Percentiles rank a stretch among this genome's conserved stretches.
phyloP scores from a whole-genome alignment of 2,888 invertebrate genomes.

The Zaprionus lineosus region DNA sequence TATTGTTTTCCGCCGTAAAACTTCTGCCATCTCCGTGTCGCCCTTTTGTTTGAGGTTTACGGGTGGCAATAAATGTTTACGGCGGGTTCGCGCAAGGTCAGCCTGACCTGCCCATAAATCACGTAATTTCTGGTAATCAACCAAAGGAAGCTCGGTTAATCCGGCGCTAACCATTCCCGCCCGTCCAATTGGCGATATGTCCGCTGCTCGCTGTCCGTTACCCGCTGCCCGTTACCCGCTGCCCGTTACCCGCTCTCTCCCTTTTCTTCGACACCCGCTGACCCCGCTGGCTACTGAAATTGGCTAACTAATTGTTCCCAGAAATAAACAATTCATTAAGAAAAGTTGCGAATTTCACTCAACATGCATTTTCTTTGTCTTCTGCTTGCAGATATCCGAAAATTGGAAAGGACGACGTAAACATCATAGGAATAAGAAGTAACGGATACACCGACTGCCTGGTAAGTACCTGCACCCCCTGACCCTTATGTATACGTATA shows the following conservation, averaged over 20 bases:
- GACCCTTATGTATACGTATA: too few species aligned
- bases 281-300: too few species aligned
- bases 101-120: constrained; percentile 11
- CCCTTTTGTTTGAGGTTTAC: constrained; percentile 27
- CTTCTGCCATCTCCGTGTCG: constrained; percentile 19
- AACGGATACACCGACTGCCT: constrained; percentile 46
- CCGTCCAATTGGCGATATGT: constrained; percentile 14
- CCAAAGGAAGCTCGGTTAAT: constrained; percentile 18
- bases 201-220: too few species aligned
- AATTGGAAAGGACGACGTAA: constrained; percentile 64
- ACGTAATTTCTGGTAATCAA: constrained; percentile 32
- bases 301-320: constrained; percentile 26
- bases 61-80: constrained; percentile 21
- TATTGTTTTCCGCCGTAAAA: constrained; percentile 11
- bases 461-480: constrained; percentile 60
- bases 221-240: too few species aligned
- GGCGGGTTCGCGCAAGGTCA: constrained; percentile 13
- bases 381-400: constrained; percentile 72
- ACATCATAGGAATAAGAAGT: constrained; percentile 66
- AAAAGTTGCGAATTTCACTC: constrained; percentile 15
- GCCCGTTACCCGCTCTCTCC: too few species aligned
- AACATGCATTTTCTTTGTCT: constrained; percentile 15
- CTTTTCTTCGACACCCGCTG: too few species aligned
- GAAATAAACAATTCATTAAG: constrained; percentile 18
- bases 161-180: constrained; percentile 37